Conservation (phyloP, 2,797 vertebrate species). For the Pempheris klunzingeri region DNA sequence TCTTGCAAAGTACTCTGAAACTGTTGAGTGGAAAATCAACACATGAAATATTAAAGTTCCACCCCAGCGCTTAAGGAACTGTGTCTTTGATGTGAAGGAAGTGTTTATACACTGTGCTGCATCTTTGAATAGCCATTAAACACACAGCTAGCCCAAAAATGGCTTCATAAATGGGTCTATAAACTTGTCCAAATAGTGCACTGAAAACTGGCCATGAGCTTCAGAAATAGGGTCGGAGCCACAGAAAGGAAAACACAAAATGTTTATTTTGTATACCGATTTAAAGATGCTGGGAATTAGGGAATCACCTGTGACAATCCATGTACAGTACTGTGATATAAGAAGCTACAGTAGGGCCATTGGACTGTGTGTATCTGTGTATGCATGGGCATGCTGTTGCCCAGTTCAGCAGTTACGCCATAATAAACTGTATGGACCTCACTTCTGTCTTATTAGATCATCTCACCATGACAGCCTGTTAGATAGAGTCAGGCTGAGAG, state of each 20-base stretch:
- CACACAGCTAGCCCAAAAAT: slow-evolving; percentile 43
- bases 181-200: slow-evolving; percentile 32
- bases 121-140: slow-evolving; percentile 56
- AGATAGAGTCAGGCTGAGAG: slow-evolving; percentile 62
- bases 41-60: slow-evolving; percentile 76
- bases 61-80: slow-evolving; percentile 44
- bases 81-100: slow-evolving; percentile 64
- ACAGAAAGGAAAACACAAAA: not conserved
- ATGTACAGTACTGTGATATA: not conserved
- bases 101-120: slow-evolving; percentile 47
- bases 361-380: slow-evolving; percentile 28
- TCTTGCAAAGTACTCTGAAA: slow-evolving; percentile 54
- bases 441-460: slow-evolving; percentile 77
- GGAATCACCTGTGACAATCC: not conserved
- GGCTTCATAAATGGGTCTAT: slow-evolving; percentile 43
- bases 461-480: slow-evolving; percentile 69
- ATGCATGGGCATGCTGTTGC: slow-evolving; percentile 49
- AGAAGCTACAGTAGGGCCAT: slow-evolving; percentile 8
- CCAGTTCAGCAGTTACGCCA: slow-evolving; percentile 53
- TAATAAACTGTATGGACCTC: slow-evolving; percentile 64
- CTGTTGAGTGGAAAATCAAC: slow-evolving; percentile 63
- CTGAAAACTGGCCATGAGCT: slow-evolving; percentile 2
- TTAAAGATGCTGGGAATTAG: not conserved
- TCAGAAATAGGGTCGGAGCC: not conserved
- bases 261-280: not conserved